These are phyloP conservation scores for Tribolium freemani DNA, from an alignment of 2,888 invertebrate genomes.

Conservation along the genomic window DNA sequence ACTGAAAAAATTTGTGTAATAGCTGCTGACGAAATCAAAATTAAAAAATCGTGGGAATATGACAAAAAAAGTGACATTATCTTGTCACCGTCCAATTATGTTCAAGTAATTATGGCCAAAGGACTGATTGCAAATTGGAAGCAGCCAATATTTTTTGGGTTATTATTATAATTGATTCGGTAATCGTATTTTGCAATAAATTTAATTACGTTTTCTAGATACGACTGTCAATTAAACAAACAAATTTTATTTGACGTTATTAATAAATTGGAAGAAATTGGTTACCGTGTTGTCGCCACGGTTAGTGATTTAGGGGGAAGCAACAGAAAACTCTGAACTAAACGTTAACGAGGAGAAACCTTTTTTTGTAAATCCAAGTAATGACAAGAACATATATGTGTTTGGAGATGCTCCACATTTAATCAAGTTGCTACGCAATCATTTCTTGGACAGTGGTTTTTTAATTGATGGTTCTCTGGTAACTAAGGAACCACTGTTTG, in stretches of 20 bases:
- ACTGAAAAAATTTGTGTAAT: conserved; percentile 44
- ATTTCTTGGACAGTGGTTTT: conserved; percentile 49
- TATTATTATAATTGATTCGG: neutral
- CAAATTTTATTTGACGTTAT: conserved; percentile 45
- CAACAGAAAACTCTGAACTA: conserved; percentile 42
- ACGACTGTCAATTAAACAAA: conserved; percentile 47
- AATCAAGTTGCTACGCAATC: conserved; percentile 48
- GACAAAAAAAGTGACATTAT: conserved; percentile 47
- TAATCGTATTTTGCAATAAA: neutral
- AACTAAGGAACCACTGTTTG: conserved; percentile 1
- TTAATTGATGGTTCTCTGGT: conserved; percentile 38
- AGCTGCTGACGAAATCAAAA: conserved; percentile 48
- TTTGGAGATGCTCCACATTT: conserved; percentile 51
- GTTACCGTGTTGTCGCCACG: conserved; percentile 42
- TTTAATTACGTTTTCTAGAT: conserved; percentile 2
- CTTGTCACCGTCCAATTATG: conserved; percentile 44
- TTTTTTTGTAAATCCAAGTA: conserved; percentile 38
- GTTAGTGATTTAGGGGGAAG: conserved; percentile 47
- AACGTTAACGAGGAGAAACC: conserved; percentile 26
- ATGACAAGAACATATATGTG: conserved; percentile 44
- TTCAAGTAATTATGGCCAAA: conserved; percentile 45
- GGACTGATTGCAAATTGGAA: conserved; percentile 43
- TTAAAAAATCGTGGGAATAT: conserved; percentile 41
- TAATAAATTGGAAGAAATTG: conserved; percentile 42
- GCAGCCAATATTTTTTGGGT: conserved; percentile 44